phyloP scores from a whole-genome alignment of 2,888 invertebrate genomes.

The Elmis aenea region DNA sequence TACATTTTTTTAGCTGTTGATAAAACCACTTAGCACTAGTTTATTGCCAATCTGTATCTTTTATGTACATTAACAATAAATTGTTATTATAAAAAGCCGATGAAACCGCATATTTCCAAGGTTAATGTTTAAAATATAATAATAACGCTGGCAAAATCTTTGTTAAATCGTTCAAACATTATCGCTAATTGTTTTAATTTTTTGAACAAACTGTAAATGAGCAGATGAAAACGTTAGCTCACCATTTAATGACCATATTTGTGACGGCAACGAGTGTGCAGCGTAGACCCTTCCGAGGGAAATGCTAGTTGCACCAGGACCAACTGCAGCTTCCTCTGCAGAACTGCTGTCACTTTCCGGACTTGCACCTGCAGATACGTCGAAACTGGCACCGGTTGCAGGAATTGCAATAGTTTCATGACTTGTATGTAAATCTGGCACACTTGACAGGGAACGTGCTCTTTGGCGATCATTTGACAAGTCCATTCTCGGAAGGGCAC shows the following conservation, averaged over 20 bases:
- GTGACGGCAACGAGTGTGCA: constrained; percentile 84
- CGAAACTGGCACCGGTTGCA: constrained; percentile 58
- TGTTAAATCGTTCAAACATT: too few relatives aligned
- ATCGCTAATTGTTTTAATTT: too few relatives aligned
- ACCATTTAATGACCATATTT: constrained; percentile 91
- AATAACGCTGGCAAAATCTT: too few relatives aligned
- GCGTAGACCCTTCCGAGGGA: constrained; percentile 76
- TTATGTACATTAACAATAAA: too few relatives aligned
- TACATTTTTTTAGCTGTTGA: too few relatives aligned
- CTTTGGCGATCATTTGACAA: constrained; percentile 75
- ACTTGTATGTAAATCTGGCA: constrained; percentile 63
- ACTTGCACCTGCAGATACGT: constrained; percentile 60
- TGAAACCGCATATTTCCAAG: too few relatives aligned
- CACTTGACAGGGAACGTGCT: constrained; percentile 76
- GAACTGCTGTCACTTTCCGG: constrained; percentile 65
- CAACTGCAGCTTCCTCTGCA: constrained; percentile 58
- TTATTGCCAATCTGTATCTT: too few relatives aligned
- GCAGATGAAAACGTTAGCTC: too few relatives aligned
- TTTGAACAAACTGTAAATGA: too few relatives aligned
- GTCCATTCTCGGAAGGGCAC: constrained; percentile 67
- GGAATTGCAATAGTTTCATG: constrained; percentile 58
- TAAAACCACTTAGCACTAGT: too few relatives aligned
- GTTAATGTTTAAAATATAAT: too few relatives aligned
- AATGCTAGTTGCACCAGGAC: constrained; percentile 48
- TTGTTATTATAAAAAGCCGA: too few relatives aligned